Base-by-base conservation (phyloP, 92 coral and sea anemone genomes). In the Phenganax marumi region DNA sequence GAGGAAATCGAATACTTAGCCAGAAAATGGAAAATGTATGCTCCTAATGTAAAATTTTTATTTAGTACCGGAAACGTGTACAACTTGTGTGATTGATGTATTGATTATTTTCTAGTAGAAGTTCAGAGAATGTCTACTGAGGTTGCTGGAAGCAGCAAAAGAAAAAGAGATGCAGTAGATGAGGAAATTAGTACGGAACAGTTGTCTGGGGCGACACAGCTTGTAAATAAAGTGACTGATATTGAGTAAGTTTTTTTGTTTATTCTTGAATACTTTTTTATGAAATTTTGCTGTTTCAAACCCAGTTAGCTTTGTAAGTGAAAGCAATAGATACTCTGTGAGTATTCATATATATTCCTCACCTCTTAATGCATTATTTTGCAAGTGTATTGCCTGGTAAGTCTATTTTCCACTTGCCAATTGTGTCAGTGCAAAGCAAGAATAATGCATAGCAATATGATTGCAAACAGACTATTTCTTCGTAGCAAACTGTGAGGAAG, bases 221-320 rank as follows among this genome's bases (percentile, higher is more conserved):
- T 82, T 86, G 23, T 50, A 82, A 86, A 79, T 90, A 88, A 75
- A 81, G 54, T 18, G 17, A 50, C 33, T 17, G 61, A 33, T 18
- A 57, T 18, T 50, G 70, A 64, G 56, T 80, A 22, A 52, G 49
- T 80, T 23, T 25, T 58, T 65, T 21, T 50, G 43, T 33, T 33
- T 33, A 33, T 33, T 33, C 43, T 1, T 33, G 43, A 33, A 33
- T 33, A 33, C 5, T 33, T 33, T 33, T 2, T 33, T 33, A 5
- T 33, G 43, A 33, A 33, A 33, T 33, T 2, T 33, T 1, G 43
- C 43, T 33, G 43, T 33, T 33, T 33, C 43, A 33, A 33, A 33
- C 43, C 43, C 43, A 33, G 5, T 33, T 33, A 33, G 43, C 43
- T 33, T 33, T 33, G 5, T 33, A 33, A 1, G 43, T 33, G 3